Percentiles rank a stretch among this genome's conserved stretches.
Evolutionary conservation across 53 echinoderm and acorn worm species (phyloP).

Genomic region (Henricia sp.): DNA sequence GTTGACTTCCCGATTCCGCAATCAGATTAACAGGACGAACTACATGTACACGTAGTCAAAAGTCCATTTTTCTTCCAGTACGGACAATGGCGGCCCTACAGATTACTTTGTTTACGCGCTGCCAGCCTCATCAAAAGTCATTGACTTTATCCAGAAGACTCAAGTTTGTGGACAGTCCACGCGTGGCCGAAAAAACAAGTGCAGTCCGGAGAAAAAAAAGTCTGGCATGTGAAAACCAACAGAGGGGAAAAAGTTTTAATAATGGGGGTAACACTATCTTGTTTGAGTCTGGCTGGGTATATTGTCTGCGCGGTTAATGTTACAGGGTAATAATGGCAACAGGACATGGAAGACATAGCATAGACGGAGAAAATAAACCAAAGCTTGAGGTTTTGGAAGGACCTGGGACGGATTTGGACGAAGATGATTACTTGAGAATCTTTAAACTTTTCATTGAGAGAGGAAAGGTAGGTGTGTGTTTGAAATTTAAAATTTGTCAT

Average conservation of each 20-base stretch:
- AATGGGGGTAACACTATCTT: slow-evolving; percentile 9
- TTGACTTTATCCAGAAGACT: not conserved
- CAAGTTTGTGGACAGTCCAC: too few species aligned
- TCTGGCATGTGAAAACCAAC: too few species aligned
- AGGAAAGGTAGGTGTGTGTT: slow-evolving; percentile 29
- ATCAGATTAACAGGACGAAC: slow-evolving; percentile 51
- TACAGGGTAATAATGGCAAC: slow-evolving; percentile 23
- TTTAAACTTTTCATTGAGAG: slow-evolving; percentile 41
- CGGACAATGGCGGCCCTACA: not conserved
- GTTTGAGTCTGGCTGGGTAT: slow-evolving; percentile 22
- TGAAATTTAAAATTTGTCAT: not conserved
- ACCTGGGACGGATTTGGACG: not conserved
- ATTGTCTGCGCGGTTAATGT: slow-evolving; percentile 21
- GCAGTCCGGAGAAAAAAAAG: too few species aligned
- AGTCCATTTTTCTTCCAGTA: slow-evolving; percentile 26
- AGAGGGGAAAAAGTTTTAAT: slow-evolving; percentile 22
- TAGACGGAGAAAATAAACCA: slow-evolving; percentile 4
- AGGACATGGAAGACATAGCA: not conserved
- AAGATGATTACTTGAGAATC: slow-evolving; percentile 44
- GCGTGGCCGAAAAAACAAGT: too few species aligned
- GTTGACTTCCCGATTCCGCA: slow-evolving; percentile 33
- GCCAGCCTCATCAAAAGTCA: not conserved
- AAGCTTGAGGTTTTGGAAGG: not conserved
- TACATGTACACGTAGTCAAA: slow-evolving; percentile 28
- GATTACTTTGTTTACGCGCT: slow-evolving; percentile 11